phyloP scores from a whole-genome alignment of 2,888 invertebrate genomes.

The Mythimna vitellina region DNA sequence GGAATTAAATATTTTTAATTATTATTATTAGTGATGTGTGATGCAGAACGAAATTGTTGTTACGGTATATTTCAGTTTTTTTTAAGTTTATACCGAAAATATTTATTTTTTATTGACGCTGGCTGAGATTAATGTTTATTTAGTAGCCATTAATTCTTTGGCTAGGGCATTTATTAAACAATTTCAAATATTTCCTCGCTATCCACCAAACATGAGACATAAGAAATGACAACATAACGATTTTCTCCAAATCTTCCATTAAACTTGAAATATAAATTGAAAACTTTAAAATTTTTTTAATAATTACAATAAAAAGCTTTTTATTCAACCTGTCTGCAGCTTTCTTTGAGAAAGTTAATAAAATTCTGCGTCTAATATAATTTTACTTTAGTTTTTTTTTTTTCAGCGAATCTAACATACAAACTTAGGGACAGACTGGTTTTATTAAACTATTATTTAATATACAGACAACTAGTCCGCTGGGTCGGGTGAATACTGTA shows the following conservation, averaged over 20 bases:
- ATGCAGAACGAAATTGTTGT: constrained; percentile 33
- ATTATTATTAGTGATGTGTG: constrained; percentile 34
- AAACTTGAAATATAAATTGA: constrained; percentile 43
- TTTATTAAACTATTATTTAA: constrained; percentile 22
- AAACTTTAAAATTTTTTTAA: constrained; percentile 50
- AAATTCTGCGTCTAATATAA: constrained; percentile 47
- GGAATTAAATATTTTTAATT: constrained; percentile 46
- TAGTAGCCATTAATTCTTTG: not conserved
- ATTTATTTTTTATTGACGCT: not conserved
- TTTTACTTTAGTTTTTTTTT: constrained; percentile 41
- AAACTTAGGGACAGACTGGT: constrained; percentile 54
- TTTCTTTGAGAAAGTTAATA: constrained; percentile 66
- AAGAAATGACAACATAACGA: constrained; percentile 30
- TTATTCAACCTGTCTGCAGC: constrained; percentile 49
- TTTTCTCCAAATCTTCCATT: constrained; percentile 28
- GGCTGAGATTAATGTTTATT: not conserved
- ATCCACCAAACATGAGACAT: constrained; percentile 28
- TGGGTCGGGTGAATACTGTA: not conserved
- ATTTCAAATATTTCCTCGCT: constrained; percentile 18
- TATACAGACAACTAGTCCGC: constrained; percentile 37
- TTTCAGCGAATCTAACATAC: constrained; percentile 50
- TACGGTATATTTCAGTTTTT: not conserved
- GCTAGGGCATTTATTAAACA: not conserved
- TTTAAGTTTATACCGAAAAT: not conserved
- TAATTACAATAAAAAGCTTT: constrained; percentile 53